Base-by-base conservation (phyloP, 2,888 invertebrate species). In the Andrena hattorfiana region DNA sequence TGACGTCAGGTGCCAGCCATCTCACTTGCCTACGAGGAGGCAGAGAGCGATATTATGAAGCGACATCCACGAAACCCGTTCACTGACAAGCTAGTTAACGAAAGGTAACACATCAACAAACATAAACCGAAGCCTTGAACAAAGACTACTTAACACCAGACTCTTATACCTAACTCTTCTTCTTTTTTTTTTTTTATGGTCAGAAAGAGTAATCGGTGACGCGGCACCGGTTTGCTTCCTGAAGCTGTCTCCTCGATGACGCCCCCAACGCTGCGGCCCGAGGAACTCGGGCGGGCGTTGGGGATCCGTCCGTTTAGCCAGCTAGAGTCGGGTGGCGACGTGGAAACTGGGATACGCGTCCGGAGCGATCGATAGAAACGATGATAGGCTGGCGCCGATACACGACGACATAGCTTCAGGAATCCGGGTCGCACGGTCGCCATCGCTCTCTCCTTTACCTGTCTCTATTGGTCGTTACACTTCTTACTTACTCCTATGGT, bases 31-130 rank as follows among this genome's bases (percentile, higher is more conserved):
- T 97, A 97, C 94, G 97, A 97, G 95, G 96, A 96, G 95, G 97
- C 97, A 89, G 97, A 97, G 95, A 96, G 96, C 92, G 97, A 97
- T 95, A 97, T 97, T 95, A 97, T 97, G 97, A 97, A 97, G 95
- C 96, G 97, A 93, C 96, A 96, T 92, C 97, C 97, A 93, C 95
- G 97, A 95, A 97, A 97, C 95, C 97, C 97, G 90, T 95, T 96
- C 95, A 96, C 96, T 94, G 97, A 97, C 95, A 97, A 97, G 96
- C 96, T 97, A 94, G 97, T 98, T 94, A 97, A 97, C 93, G 96
- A 95, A 95, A 96, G 96, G 96, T 96, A 94, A 94, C 93, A 93
- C 90, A 91, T 90, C 80, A 88, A 87, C 80, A 88, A 70, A 81
- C 87, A 85, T 87, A 87, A 87, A 87, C n/a, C 84, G 84, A 88